phyloP scores from a whole-genome alignment of 2,888 invertebrate species.

The Fragum fragum region DNA sequence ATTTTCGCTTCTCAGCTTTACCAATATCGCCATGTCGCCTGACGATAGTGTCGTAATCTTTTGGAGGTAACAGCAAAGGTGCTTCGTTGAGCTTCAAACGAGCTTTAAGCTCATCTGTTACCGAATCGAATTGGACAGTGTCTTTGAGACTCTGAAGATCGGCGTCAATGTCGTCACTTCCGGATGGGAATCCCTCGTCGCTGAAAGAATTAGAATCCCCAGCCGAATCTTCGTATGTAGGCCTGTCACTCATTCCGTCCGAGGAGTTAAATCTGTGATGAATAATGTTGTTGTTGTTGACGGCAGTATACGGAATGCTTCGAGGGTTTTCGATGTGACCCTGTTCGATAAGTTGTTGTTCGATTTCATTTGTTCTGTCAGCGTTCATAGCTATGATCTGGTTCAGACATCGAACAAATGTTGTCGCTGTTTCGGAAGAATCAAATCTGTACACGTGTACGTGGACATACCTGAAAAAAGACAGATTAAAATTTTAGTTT shows the following conservation, averaged over 20 bases:
- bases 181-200: conserved; percentile 73
- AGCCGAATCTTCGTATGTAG: conserved; percentile 70
- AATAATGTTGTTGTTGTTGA: conserved; percentile 34
- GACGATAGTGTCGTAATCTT: conserved; percentile 94
- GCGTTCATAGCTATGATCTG: conserved; percentile 93
- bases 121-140: conserved; percentile 92
- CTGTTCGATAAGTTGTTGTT: conserved; percentile 86
- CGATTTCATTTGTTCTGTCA: conserved; percentile 94
- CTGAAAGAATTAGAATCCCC: conserved; percentile 78
- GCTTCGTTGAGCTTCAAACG: conserved; percentile 88
- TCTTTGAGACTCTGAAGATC: conserved; percentile 79
- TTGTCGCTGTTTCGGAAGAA: conserved; percentile 96
- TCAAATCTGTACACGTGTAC: conserved; percentile 98
- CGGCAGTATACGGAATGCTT: conserved; percentile 27
- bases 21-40: conserved; percentile 90
- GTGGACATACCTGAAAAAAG: conserved; percentile 92
- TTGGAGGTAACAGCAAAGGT: conserved; percentile 95
- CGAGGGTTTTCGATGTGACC: conserved; percentile 77
- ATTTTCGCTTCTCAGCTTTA: conserved; percentile 72
- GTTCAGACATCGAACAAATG: conserved; percentile 94
- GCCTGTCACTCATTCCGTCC: conserved; percentile 70
- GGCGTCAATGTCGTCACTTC: conserved; percentile 79
- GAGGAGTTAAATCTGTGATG: conserved; percentile 57
- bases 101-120: conserved; percentile 95
- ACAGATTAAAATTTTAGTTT: too few relatives aligned